These are phyloP conservation scores for Campoletis sonorensis DNA, from an alignment of 1,140 invertebrate genomes.

Conservation along the genomic window DNA sequence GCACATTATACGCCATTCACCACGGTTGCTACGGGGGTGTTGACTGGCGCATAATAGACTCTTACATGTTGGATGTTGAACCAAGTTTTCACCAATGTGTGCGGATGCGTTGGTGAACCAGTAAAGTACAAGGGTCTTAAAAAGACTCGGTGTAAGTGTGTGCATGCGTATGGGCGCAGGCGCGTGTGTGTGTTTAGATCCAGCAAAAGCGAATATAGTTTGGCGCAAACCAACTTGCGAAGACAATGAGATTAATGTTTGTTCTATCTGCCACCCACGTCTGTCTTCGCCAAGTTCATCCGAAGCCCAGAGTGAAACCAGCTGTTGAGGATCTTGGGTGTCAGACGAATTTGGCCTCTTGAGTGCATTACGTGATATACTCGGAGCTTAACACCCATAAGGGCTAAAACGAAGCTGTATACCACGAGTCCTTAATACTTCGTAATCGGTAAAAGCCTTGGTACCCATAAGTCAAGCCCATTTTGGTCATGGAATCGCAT, in stretches of 20 bases:
- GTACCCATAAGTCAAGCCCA: neutral
- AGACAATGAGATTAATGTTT: slow-evolving; percentile 48
- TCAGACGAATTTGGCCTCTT: slow-evolving; percentile 12
- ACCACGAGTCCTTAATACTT: neutral
- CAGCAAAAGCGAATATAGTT: neutral
- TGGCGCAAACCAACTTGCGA: slow-evolving; percentile 24
- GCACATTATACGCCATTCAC: neutral
- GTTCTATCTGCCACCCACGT: slow-evolving; percentile 29
- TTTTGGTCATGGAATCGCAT: slow-evolving; percentile 10
- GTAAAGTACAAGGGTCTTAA: too few relatives aligned
- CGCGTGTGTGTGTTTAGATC: neutral
- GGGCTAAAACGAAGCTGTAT: neutral
- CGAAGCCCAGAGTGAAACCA: slow-evolving; percentile 11
- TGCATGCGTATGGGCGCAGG: neutral
- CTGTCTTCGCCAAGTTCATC: slow-evolving; percentile 27
- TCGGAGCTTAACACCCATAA: neutral
- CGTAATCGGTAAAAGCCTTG: slow-evolving; percentile 1
- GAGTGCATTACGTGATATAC: slow-evolving; percentile 23
- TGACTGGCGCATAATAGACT: slow-evolving; percentile 35
- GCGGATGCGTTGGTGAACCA: neutral
- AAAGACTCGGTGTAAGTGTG: neutral
- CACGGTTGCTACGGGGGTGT: neutral
- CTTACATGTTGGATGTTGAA: slow-evolving; percentile 16
- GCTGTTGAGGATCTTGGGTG: slow-evolving; percentile 27
- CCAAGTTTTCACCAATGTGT: neutral